phyloP scores from a whole-genome alignment of 2,888 invertebrate genomes.

The Noctua pronuba region DNA sequence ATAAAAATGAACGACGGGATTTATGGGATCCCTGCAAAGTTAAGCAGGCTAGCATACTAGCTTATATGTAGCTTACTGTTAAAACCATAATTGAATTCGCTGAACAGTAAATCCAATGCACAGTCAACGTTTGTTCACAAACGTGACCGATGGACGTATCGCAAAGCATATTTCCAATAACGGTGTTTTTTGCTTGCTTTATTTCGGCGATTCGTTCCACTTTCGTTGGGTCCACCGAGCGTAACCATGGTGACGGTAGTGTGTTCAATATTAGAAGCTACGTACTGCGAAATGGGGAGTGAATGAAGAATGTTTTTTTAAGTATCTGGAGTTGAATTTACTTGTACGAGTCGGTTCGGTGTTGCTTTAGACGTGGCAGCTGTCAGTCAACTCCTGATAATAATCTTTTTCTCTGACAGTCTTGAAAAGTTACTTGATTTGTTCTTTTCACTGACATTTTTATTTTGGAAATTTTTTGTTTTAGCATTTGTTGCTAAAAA shows the following conservation, averaged over 20 bases:
- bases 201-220: conserved; percentile 84
- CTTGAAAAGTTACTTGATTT: background rate
- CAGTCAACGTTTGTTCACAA: conserved; percentile 28
- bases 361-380: conserved; percentile 11
- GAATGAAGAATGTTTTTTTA: conserved; percentile 33
- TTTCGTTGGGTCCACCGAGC: conserved; percentile 79
- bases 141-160: conserved; percentile 52
- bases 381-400: conserved; percentile 23
- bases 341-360: conserved; percentile 6
- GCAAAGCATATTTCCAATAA: conserved; percentile 72
- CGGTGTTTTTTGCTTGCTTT: conserved; percentile 74
- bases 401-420: conserved; percentile 3
- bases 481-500: background rate
- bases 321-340: conserved; percentile 22
- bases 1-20: background rate
- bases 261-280: conserved; percentile 78
- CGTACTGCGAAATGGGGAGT: conserved; percentile 57
- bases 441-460: conserved; percentile 1
- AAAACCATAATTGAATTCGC: conserved; percentile 13
- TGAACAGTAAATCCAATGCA: conserved; percentile 9
- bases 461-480: conserved; percentile 4
- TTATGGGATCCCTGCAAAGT: background rate
- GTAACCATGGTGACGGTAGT: conserved; percentile 82
- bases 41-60: no score
- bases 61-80: background rate